Percentiles rank a stretch among this genome's conserved stretches.
These are phyloP conservation scores for Meganola albula DNA, from an alignment of 2,888 invertebrate genomes.

Conservation along the genomic window DNA sequence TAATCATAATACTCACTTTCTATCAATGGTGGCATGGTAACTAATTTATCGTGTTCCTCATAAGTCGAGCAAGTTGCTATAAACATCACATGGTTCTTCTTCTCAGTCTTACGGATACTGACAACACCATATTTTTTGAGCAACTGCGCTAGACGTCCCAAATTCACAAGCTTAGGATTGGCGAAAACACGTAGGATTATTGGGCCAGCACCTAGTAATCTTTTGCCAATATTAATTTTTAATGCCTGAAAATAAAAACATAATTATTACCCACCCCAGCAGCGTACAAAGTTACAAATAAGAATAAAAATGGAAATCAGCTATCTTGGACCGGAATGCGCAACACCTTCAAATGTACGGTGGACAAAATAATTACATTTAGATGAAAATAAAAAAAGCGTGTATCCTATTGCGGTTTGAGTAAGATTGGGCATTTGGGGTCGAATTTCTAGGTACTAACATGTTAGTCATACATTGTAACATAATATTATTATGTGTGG, in stretches of 20 bases:
- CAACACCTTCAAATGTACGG: no score
- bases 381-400: no score
- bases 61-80: slow-evolving; percentile 25
- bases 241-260: slow-evolving; percentile 27
- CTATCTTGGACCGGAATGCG: no score
- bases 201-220: slow-evolving; percentile 29
- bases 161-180: slow-evolving; percentile 19
- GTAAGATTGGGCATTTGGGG: no score
- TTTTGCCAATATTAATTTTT: slow-evolving; percentile 31
- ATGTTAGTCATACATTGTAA: no score
- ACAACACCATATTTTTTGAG: slow-evolving; percentile 29
- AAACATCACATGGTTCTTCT: slow-evolving; percentile 12
- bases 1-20: slow-evolving; percentile 28
- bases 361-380: no score
- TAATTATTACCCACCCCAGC: no score
- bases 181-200: slow-evolving; percentile 33
- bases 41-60: slow-evolving; percentile 32
- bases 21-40: slow-evolving; percentile 7
- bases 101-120: slow-evolving; percentile 29
- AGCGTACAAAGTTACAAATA: no score
- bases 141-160: slow-evolving; percentile 18
- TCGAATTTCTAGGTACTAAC: no score
- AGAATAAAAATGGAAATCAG: no score
- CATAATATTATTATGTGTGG: no score
- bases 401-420: no score